Base-by-base conservation (phyloP, 2,797 vertebrate species). In the Cheirogaleus major region DNA sequence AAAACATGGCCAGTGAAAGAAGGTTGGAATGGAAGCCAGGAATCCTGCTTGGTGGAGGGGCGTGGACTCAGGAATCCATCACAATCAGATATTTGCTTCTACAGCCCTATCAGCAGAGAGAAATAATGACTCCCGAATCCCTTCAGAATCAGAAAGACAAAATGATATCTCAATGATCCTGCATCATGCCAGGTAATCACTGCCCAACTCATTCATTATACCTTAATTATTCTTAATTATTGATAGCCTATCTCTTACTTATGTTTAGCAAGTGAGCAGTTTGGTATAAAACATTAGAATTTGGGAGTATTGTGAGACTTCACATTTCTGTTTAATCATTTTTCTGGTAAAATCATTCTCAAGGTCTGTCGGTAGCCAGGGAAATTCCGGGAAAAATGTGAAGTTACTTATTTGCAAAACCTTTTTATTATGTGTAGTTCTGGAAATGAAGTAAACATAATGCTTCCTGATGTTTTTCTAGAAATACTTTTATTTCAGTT, bases 21-120 rank as follows among this genome's bases (percentile, higher is more conserved):
- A 99, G 98, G 96, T 98, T 98, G 99, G 99, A 99, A 98, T 98
- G 98, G 99, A 98, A 99, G 99, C 99, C 99, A 99, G 99, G 99
- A 99, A 99, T 99, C 99, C 99, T 99, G 99, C 99, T 99, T 98
- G 99, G 99, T 99, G 98, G 98, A 98, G 96, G 94, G 99, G 99
- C 99, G 99, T 99, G 98, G 99, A 94, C 96, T 97, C 92, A 88
- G 92, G 95, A 97, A 97, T 96, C 96, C 95, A 97, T 97, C 97
- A 93, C 97, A 87, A 83, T 76, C 93, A 94, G 61, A 94, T 97
- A 96, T 82, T 98, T 89, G 97, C 92, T 95, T 94, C 98, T 97
- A 95, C 92, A 98, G 97, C 93, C 98, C 95, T 95, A 11, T 91
- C 98, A 95, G 93, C 97, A 96, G 96, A 97, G 95, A 96, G 97